These are phyloP conservation scores for Maccullochella peelii DNA, from an alignment of 2,113 vertebrate genomes.

Conservation along the genomic window DNA sequence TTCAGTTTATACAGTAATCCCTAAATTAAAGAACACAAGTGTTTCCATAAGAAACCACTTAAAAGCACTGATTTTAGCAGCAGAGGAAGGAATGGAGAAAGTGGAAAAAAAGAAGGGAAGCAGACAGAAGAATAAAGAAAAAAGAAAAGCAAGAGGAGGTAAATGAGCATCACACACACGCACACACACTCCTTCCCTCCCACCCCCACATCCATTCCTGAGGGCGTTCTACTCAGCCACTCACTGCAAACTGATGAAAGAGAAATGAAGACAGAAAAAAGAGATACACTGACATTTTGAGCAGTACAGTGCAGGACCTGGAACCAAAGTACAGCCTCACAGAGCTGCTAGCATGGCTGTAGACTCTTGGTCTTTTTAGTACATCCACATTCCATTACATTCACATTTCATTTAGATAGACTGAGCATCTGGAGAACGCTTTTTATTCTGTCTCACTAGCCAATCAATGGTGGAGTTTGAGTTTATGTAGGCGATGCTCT, in stretches of 20 bases:
- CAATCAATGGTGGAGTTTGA: neutral
- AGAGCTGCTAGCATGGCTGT: neutral
- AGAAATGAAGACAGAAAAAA: constrained; percentile 15
- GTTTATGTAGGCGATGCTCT: neutral
- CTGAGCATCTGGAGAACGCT: neutral
- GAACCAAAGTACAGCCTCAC: constrained; percentile 3
- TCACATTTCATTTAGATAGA: neutral
- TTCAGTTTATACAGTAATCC: neutral
- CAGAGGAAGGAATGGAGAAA: neutral
- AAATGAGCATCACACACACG: neutral
- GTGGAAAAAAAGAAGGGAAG: neutral
- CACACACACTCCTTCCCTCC: neutral
- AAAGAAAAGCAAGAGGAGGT: neutral
- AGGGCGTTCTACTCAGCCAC: neutral
- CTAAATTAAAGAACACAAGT: neutral
- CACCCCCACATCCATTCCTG: constrained; percentile 3
- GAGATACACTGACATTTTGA: constrained; percentile 31
- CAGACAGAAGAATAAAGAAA: neutral
- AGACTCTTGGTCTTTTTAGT: neutral
- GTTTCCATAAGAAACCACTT: neutral
- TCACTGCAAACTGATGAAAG: constrained; percentile 32
- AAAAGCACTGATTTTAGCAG: neutral
- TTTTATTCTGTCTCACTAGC: neutral
- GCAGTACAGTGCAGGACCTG: neutral
- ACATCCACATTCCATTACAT: neutral